phyloP scores from a whole-genome alignment of 2,113 vertebrate species.

The Hemiprocne comata region DNA sequence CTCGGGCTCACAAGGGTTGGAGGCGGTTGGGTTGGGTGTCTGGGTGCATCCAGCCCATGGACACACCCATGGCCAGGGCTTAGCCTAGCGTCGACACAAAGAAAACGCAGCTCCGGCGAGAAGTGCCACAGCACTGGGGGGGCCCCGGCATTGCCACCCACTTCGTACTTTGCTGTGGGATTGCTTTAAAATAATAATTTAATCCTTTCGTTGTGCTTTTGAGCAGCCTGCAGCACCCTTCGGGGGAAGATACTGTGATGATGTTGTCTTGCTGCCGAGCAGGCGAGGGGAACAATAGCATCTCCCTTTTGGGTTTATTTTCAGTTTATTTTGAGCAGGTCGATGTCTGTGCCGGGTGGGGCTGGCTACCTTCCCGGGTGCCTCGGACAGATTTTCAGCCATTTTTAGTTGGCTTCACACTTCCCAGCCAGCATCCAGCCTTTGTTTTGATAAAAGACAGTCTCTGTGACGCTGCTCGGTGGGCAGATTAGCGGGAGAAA shows the following conservation, averaged over 20 bases:
- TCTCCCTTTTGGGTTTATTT: conserved; percentile 20
- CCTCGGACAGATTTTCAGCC: conserved; percentile 79
- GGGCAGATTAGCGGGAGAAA: conserved; percentile 22
- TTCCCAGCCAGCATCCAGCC: conserved; percentile 64
- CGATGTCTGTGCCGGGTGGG: conserved; percentile 76
- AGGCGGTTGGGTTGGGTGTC: conserved; percentile 18
- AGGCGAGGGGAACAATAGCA: conserved; percentile 16
- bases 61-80: conserved; percentile 78
- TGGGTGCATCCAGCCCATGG: conserved; percentile 49
- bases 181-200: not conserved
- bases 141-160: conserved; percentile 3
- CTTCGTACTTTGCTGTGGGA: not conserved
- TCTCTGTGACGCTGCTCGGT: conserved; percentile 40
- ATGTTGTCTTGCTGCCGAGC: not conserved
- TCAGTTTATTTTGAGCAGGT: conserved; percentile 54
- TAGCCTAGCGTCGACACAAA: conserved; percentile 73
- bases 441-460: conserved; percentile 77
- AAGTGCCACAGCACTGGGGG: not conserved
- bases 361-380: conserved; percentile 64
- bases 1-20: not conserved
- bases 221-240: not conserved
- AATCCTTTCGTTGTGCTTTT: not conserved
- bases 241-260: not conserved
- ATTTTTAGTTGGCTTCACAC: conserved; percentile 79
- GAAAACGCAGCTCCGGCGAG: conserved; percentile 39